These are phyloP conservation scores for Montipora capitata DNA, from an alignment of 92 coral and sea anemone species.

Conservation along the genomic window DNA sequence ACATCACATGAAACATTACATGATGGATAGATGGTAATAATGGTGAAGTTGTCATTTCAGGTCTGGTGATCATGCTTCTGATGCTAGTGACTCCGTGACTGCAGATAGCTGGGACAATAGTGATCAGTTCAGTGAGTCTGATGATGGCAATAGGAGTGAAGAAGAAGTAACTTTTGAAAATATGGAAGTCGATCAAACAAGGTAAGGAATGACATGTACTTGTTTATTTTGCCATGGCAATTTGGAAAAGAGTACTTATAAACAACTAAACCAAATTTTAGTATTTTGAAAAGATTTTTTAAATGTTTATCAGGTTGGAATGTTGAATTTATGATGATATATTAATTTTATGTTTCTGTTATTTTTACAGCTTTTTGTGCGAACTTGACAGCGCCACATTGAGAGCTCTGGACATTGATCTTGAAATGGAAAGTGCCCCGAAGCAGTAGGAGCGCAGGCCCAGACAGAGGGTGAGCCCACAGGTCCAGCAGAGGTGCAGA, in stretches of 20 bases:
- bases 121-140: constrained; percentile 9
- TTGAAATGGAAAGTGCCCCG: not conserved
- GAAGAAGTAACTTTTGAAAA: constrained; percentile 9
- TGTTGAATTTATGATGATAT: not conserved
- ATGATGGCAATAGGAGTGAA: constrained; percentile 14
- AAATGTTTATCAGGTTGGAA: not conserved
- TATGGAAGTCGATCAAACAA: constrained; percentile 5
- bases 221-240: constrained; percentile 4
- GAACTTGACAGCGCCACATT: not conserved
- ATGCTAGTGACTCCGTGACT: too few species aligned
- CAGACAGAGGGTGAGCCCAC: not conserved
- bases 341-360: not conserved
- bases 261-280: too few species aligned
- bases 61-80: too few species aligned
- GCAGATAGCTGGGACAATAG: not conserved
- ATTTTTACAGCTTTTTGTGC: constrained; percentile 1
- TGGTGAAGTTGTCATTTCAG: too few species aligned
- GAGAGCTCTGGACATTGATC: constrained; percentile 3
- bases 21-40: too few species aligned
- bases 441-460: constrained; percentile 8
- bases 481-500: not conserved
- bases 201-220: not conserved
- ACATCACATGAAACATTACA: too few species aligned
- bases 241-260: constrained; percentile 6
- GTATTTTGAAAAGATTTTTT: constrained; percentile 9